Evolutionary conservation across 1,140 invertebrate species (phyloP).

Genomic region (Microvelia longipes): DNA sequence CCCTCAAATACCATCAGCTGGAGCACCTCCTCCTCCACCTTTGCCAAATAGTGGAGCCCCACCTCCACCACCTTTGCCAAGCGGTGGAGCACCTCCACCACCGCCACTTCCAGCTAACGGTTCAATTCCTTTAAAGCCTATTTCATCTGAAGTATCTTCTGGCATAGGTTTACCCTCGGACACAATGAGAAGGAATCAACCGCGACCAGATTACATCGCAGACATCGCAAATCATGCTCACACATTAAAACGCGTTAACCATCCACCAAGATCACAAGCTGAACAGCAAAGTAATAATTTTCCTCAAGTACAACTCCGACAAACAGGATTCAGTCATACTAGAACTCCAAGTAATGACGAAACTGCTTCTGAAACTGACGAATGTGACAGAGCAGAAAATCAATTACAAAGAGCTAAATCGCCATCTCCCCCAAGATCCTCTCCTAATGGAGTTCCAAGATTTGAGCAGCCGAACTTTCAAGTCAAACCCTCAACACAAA

Average conservation of each 20-base stretch:
- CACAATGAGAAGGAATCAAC: neutral
- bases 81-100: constrained; percentile 19
- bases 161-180: neutral
- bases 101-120: constrained; percentile 11
- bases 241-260: constrained; percentile 1
- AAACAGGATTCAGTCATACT: neutral
- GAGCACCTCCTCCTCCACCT: constrained; percentile 14
- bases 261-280: neutral
- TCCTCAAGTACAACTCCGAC: constrained; percentile 3
- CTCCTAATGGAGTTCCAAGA: neutral
- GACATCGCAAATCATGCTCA: constrained; percentile 5
- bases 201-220: neutral
- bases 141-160: constrained; percentile 10
- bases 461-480: neutral
- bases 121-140: neutral
- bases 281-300: neutral
- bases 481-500: constrained; percentile 3
- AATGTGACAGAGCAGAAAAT: neutral
- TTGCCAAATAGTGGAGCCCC: constrained; percentile 32
- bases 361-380: neutral
- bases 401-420: neutral
- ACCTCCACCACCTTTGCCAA: constrained; percentile 22
- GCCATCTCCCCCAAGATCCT: neutral
- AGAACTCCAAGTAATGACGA: neutral
- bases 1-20: constrained; percentile 24